phyloP scores from a whole-genome alignment of 1,140 invertebrate species.

The Leptestheria dahalacensis region DNA sequence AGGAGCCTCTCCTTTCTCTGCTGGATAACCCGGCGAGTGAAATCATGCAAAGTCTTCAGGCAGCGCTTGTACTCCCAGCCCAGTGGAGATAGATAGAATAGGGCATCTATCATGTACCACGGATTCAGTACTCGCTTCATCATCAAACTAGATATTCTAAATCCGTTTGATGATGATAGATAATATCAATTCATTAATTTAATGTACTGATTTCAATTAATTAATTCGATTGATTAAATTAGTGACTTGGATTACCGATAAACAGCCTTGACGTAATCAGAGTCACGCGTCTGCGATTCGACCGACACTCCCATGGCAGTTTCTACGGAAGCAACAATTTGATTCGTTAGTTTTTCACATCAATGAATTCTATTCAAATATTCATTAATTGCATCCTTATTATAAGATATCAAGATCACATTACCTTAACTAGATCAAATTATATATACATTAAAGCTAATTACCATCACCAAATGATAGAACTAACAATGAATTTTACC shows the following conservation, averaged over 20 bases:
- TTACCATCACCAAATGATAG: background rate
- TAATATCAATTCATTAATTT: no score
- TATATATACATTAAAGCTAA: no score
- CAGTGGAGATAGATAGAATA: slow-evolving; percentile 61
- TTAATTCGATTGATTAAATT: slow-evolving; percentile 53
- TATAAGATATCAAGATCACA: no score
- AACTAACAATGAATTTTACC: slow-evolving; percentile 24
- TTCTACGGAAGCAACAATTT: no score
- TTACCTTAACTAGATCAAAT: background rate
- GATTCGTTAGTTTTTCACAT: no score
- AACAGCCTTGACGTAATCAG: slow-evolving; percentile 59
- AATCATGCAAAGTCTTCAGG: slow-evolving; percentile 63
- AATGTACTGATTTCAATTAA: slow-evolving; percentile 57
- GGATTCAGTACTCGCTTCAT: slow-evolving; percentile 44
- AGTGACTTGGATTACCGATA: slow-evolving; percentile 40
- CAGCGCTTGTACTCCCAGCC: slow-evolving; percentile 56
- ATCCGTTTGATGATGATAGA: no score
- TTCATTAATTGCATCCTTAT: no score
- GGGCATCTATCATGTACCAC: slow-evolving; percentile 59
- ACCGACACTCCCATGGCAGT: slow-evolving; percentile 66
- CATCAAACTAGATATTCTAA: slow-evolving; percentile 27
- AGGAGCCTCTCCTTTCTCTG: background rate
- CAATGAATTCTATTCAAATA: no score
- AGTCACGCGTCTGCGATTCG: slow-evolving; percentile 49
- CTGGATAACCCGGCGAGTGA: slow-evolving; percentile 51